Evolutionary conservation across 2,113 vertebrate species (phyloP), one percentile per base, ranked within the genome.

Genomic region (Gymnarchus niloticus): DNA sequence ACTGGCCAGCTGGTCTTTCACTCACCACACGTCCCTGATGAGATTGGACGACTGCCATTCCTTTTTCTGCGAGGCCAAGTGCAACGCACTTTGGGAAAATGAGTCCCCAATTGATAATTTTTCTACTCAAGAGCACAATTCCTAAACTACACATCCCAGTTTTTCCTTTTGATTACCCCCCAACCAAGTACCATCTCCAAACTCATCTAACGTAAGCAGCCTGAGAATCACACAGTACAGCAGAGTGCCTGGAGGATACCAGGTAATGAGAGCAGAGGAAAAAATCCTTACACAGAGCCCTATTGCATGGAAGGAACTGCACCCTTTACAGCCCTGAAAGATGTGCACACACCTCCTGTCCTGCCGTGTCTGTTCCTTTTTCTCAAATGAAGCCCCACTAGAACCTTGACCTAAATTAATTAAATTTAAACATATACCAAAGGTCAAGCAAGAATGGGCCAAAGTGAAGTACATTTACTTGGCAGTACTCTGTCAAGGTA

Each of bases 181-280:
- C 51, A 21, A 49, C 61, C 84, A 51, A 54, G 33, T 77, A 28
- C 92, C 88, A 90, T 92, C 92, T 92, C 91, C 87, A 85, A 94
- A 91, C 91, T 90, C 91, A 84, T 94, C 91, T 93, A 95, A 95
- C 94, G 95, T 95, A 95, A 94, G 95, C 95, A 95, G 91, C 92
- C 89, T 89, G 94, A 92, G 94, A 95, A 95, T 94, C 93, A 94
- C 93, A 94, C 91, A 94, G 92, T 94, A 91, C 91, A 90, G 93
- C 92, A 88, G 94, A 91, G 92, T 93, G 93, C 94, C 93, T 93
- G 92, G 91, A 92, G 92, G 91, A 94, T 93, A 92, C 93, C 94
- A 94, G 93, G 93, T 93, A 94, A 93, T 94, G 93, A 93, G 89
- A 94, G 92, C 93, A 91, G 91, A 93, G 93, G 93, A 87, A 88